Percentiles rank a stretch among this genome's conserved stretches.
Evolutionary conservation across 2,113 vertebrate species (phyloP).

Genomic region (Acinonyx jubatus): DNA sequence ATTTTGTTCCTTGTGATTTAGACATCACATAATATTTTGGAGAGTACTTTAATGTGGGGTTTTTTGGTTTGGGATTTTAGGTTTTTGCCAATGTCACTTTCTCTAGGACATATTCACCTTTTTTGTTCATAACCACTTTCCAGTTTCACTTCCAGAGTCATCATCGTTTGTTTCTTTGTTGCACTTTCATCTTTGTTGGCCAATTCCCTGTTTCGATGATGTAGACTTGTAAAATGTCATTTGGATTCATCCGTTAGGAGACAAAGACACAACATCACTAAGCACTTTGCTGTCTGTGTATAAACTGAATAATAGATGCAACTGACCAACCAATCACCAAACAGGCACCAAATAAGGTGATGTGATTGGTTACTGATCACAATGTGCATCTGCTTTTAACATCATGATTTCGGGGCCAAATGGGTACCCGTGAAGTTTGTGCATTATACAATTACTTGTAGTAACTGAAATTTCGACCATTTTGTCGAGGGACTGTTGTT

Average conservation of each 20-base stretch:
- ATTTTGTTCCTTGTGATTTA: conserved; percentile 18
- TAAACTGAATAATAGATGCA: background rate
- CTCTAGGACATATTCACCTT: background rate
- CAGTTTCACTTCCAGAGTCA: background rate
- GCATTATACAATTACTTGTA: background rate
- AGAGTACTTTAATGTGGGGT: background rate
- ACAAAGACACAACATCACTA: background rate
- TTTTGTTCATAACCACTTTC: background rate
- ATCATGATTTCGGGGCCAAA: background rate
- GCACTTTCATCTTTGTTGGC: background rate
- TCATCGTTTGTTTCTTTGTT: background rate
- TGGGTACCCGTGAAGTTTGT: background rate
- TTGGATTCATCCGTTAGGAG: background rate
- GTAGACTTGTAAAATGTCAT: background rate
- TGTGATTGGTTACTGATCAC: background rate
- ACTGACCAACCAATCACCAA: background rate
- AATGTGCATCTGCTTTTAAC: background rate
- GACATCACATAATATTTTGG: background rate
- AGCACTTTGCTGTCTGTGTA: background rate
- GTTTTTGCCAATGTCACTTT: background rate
- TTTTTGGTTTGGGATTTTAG: background rate
- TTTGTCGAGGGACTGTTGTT: background rate
- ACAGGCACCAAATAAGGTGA: background rate
- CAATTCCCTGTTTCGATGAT: background rate
- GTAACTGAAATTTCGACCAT: background rate